Base-by-base conservation (phyloP, 2,797 vertebrate genomes). In the Sciaenops ocellatus region DNA sequence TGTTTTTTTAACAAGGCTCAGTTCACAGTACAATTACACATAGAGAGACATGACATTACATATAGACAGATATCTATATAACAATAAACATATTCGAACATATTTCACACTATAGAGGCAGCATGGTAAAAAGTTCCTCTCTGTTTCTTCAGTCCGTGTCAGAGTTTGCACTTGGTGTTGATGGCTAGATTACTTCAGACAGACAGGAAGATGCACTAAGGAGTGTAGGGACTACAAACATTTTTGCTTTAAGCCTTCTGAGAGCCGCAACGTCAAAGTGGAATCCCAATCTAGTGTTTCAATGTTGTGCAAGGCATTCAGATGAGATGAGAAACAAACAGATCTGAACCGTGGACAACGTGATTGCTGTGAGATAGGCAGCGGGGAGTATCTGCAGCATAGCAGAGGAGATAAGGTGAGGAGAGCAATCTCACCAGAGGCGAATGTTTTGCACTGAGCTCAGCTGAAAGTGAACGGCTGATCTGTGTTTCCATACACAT, bases 401-500 rank as follows among this genome's bases (percentile, higher is more conserved):
- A 48, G 55, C 48, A 41, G 76, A 74, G 60, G 57, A 85, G 90
- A 89, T 85, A 83, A 86, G 82, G 85, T 72, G 69, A 82, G 64
- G 69, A 79, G 80, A 65, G 81, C n/a, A 10, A 72, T 76, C 76
- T 80, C 76, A 83, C 80, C 79, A 67, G 79, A 85, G 83, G 79
- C 68, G 10, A 80, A 67, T 15, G 64, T 73, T 85, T 91, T 89
- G 69, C 78, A 63, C 78, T 88, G 70, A 64, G 62, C 74, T 87
- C 80, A 71, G 80, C 85, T 83, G 67, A 90, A 88, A 91, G 84
- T 91, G 91, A 92, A 86, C 68, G 83, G 85, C 78, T 89, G 87
- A 89, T 93, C 78, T 77, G 66, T 86, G 74, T 87, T 82, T 87
- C 78, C 82, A 66, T 79, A 61, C 26, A 5, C 79, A 69, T 60